Evolutionary conservation across 2,113 vertebrate species (phyloP).

Genomic region (Epinephelus lanceolatus): DNA sequence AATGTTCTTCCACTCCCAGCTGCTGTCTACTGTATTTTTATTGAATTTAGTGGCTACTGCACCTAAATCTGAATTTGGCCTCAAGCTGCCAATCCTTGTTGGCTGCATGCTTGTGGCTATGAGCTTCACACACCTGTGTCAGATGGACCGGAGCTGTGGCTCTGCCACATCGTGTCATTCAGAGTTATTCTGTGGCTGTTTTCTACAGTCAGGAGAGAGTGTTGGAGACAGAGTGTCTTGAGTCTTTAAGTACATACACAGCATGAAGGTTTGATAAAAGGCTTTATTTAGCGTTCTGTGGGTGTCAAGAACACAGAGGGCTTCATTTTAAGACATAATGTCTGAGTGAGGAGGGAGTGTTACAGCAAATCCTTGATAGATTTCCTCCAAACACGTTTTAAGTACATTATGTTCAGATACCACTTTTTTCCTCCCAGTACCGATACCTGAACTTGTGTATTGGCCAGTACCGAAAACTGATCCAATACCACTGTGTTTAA

Average conservation of each 20-base stretch:
- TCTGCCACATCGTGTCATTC: constrained; percentile 7
- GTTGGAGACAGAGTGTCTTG: neutral
- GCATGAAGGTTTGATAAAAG: neutral
- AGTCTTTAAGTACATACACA: constrained; percentile 15
- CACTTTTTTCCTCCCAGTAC: too few species aligned
- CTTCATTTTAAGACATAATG: constrained; percentile 6
- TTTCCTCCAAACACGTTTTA: neutral
- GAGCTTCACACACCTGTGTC: constrained; percentile 54
- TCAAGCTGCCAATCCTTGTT: constrained; percentile 49
- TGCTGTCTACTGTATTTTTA: constrained; percentile 54
- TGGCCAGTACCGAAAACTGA: too few species aligned
- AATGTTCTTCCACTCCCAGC: constrained; percentile 31
- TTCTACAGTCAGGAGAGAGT: neutral
- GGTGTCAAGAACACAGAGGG: constrained; percentile 24
- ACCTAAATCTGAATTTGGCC: constrained; percentile 58
- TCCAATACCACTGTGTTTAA: too few species aligned
- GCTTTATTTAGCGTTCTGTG: constrained; percentile 29
- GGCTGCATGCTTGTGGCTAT: constrained; percentile 41
- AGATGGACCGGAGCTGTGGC: constrained; percentile 22
- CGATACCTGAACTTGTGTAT: too few species aligned
- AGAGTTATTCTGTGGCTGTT: constrained; percentile 16
- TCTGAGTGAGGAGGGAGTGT: neutral
- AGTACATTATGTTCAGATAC: neutral
- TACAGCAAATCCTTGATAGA: neutral
- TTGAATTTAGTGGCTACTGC: constrained; percentile 54